Percentiles rank a stretch among this genome's conserved stretches.
These are phyloP conservation scores for Drosophila kuntzei DNA, from an alignment of 2,888 invertebrate species.

Conservation along the genomic window DNA sequence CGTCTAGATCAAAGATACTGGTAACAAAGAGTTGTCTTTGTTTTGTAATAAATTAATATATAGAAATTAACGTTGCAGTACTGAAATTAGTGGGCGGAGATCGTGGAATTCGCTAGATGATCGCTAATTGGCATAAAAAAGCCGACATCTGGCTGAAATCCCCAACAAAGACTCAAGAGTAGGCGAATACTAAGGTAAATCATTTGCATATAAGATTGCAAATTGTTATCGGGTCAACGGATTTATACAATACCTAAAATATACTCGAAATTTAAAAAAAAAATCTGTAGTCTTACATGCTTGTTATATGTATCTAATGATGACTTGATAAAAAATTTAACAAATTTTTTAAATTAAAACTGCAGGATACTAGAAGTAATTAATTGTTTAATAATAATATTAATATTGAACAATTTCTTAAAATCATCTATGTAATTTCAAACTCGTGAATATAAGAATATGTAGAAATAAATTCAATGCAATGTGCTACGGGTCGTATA, in stretches of 20 bases:
- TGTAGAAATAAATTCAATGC: conserved; percentile 9
- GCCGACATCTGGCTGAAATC: conserved; percentile 42
- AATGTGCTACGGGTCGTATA: conserved; percentile 22
- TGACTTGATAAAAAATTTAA: background rate
- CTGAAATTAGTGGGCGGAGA: conserved; percentile 47
- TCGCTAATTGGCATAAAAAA: conserved; percentile 54
- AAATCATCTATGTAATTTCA: background rate
- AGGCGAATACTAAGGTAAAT: background rate
- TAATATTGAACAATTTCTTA: background rate
- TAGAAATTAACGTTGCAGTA: conserved; percentile 54
- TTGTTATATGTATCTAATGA: too few relatives aligned
- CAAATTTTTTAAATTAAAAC: background rate
- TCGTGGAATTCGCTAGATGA: conserved; percentile 18
- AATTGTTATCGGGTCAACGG: background rate
- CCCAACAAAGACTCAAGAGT: background rate
- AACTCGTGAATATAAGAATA: too few relatives aligned
- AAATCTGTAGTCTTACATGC: too few relatives aligned
- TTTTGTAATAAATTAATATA: conserved; percentile 31
- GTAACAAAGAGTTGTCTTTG: conserved; percentile 21
- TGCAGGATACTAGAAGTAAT: background rate
- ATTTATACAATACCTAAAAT: background rate
- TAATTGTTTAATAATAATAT: background rate
- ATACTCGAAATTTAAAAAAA: too few relatives aligned
- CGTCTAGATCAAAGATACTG: conserved; percentile 8
- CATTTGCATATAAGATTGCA: background rate